Conservation (phyloP, 2,888 invertebrate genomes). For the Lycophotia porphyrea region DNA sequence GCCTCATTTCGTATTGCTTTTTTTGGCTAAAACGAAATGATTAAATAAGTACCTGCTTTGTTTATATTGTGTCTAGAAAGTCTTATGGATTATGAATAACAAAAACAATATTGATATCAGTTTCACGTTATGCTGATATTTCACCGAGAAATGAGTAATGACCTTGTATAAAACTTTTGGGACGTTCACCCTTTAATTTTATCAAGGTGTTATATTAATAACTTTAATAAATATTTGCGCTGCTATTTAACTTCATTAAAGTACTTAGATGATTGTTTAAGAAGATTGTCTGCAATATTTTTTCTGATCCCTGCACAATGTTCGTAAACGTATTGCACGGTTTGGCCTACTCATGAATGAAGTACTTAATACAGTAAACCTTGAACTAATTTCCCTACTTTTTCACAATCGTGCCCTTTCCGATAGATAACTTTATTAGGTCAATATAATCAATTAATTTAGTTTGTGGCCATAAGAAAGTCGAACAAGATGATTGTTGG, state of each 20-base stretch:
- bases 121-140: constrained; percentile 17
- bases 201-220: constrained; percentile 35
- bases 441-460: constrained; percentile 69
- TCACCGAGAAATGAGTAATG: constrained; percentile 31
- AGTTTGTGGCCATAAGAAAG: constrained; percentile 71
- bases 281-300: constrained; percentile 6
- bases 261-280: constrained; percentile 14
- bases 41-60: not conserved
- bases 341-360: constrained; percentile 27
- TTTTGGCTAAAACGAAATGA: constrained; percentile 8
- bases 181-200: constrained; percentile 54
- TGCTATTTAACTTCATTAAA: constrained; percentile 11
- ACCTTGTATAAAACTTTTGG: constrained; percentile 51
- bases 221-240: constrained; percentile 41
- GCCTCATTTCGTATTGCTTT: constrained; percentile 15
- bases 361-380: constrained; percentile 60
- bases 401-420: constrained; percentile 75
- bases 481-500: constrained; percentile 71
- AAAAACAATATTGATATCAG: constrained; percentile 28
- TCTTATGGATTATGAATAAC: constrained; percentile 14
- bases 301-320: constrained; percentile 9
- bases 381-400: constrained; percentile 79
- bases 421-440: constrained; percentile 76
- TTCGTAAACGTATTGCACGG: constrained; percentile 1
- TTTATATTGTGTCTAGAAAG: constrained; percentile 8